Evolutionary conservation across 1,140 invertebrate species (phyloP).

Genomic region (Pachypsylla venusta): DNA sequence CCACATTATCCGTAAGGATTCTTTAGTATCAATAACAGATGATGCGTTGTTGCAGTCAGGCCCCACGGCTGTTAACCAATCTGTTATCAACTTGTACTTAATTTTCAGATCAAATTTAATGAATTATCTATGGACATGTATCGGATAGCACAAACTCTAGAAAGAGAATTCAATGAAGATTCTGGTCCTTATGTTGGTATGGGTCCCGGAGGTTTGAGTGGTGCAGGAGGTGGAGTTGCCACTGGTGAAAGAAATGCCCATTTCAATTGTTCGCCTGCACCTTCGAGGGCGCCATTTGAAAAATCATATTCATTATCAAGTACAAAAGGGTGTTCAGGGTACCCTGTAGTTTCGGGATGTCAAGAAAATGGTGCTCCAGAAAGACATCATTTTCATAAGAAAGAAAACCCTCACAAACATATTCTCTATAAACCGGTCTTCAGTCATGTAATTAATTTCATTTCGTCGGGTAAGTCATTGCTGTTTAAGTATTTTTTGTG

Average conservation of each 20-base stretch:
- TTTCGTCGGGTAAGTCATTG: constrained; percentile 68
- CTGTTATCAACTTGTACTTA: not conserved
- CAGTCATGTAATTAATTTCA: constrained; percentile 82
- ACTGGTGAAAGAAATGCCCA: constrained; percentile 29
- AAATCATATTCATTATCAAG: constrained; percentile 29
- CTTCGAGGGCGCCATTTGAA: constrained; percentile 25
- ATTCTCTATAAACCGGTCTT: constrained; percentile 89
- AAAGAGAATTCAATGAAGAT: constrained; percentile 69
- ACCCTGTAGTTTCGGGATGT: constrained; percentile 27
- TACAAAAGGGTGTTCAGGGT: constrained; percentile 27
- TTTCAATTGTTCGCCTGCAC: constrained; percentile 39
- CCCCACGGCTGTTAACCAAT: too few species aligned
- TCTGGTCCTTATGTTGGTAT: not conserved
- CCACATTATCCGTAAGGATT: too few species aligned
- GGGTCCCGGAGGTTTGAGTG: constrained; percentile 24
- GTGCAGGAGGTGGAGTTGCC: constrained; percentile 13
- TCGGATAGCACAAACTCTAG: constrained; percentile 86
- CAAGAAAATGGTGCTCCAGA: constrained; percentile 49
- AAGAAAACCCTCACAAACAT: constrained; percentile 95
- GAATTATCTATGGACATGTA: constrained; percentile 98
- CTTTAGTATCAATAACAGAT: too few species aligned
- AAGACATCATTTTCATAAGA: constrained; percentile 32
- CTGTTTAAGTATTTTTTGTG: too few species aligned
- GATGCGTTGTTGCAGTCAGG: too few species aligned
- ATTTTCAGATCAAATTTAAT: constrained; percentile 75